phyloP scores from a whole-genome alignment of 1,140 invertebrate genomes.

The Amyelois transitella region DNA sequence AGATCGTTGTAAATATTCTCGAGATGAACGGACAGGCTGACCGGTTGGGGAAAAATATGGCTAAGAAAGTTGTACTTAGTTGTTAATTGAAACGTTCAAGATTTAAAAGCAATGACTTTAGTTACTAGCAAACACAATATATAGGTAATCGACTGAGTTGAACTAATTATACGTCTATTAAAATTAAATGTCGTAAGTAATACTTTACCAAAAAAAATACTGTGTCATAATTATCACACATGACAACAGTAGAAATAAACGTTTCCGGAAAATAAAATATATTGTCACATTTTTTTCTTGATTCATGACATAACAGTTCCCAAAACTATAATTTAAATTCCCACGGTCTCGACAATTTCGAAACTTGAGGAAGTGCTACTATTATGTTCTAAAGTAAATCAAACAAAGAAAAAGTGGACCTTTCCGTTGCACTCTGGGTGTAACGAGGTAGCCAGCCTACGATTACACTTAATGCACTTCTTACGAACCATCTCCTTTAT shows the following conservation, averaged over 20 bases:
- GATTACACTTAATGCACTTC: conserved; percentile 57
- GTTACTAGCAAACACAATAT: no score
- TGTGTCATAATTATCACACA: no score
- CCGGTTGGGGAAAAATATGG: background rate
- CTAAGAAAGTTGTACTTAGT: background rate
- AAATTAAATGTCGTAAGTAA: background rate
- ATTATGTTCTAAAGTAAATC: conserved; percentile 61
- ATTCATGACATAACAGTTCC: conserved; percentile 14
- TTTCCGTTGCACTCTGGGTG: conserved; percentile 18
- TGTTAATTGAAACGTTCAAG: no score
- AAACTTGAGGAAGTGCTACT: conserved; percentile 59
- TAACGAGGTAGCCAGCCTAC: conserved; percentile 39
- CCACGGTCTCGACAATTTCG: conserved; percentile 56
- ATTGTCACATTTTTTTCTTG: background rate
- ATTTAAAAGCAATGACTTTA: no score
- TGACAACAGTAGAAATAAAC: no score
- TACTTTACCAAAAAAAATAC: background rate
- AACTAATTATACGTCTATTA: background rate
- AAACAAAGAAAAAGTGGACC: conserved; percentile 41
- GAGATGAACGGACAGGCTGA: background rate
- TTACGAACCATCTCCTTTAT: conserved; percentile 35
- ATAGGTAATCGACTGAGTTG: background rate
- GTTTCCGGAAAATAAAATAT: background rate
- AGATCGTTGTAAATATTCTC: background rate
- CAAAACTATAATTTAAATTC: conserved; percentile 51